Conservation (phyloP, 1,140 invertebrate genomes). For the Zaprionus camerounensis region DNA sequence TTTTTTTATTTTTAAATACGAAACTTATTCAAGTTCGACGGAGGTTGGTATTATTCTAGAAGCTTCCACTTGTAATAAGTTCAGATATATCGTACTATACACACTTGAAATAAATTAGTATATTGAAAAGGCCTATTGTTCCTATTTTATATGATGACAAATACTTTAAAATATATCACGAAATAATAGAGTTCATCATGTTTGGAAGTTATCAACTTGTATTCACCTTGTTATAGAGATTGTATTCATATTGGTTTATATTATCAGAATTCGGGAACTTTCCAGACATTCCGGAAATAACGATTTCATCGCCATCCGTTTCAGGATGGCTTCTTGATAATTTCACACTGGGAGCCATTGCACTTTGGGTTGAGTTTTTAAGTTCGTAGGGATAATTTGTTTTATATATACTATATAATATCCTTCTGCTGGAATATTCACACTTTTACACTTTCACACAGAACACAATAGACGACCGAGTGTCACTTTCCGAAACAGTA, state of each 20-base stretch:
- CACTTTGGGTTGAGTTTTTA: slow-evolving; percentile 26
- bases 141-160: too few relatives aligned
- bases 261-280: slow-evolving; percentile 94
- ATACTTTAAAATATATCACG: too few relatives aligned
- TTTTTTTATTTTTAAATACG: too few relatives aligned
- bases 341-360: slow-evolving; percentile 51
- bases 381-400: slow-evolving; percentile 18
- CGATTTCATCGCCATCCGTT: slow-evolving; percentile 90
- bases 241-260: slow-evolving; percentile 91
- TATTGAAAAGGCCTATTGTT: too few relatives aligned
- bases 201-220: neutral
- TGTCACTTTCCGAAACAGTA: slow-evolving; percentile 25
- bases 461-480: slow-evolving; percentile 15
- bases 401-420: slow-evolving; percentile 9
- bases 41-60: too few relatives aligned
- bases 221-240: slow-evolving; percentile 90
- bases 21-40: too few relatives aligned
- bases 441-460: slow-evolving; percentile 17
- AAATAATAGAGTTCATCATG: neutral
- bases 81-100: too few relatives aligned
- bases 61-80: too few relatives aligned
- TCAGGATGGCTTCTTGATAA: slow-evolving; percentile 69
- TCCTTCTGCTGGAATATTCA: slow-evolving; percentile 23
- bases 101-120: too few relatives aligned
- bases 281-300: slow-evolving; percentile 92